Evolutionary conservation across 1,140 invertebrate genomes (phyloP), one percentile per base, ranked within the genome.

Genomic region (Zaprionus africanus): DNA sequence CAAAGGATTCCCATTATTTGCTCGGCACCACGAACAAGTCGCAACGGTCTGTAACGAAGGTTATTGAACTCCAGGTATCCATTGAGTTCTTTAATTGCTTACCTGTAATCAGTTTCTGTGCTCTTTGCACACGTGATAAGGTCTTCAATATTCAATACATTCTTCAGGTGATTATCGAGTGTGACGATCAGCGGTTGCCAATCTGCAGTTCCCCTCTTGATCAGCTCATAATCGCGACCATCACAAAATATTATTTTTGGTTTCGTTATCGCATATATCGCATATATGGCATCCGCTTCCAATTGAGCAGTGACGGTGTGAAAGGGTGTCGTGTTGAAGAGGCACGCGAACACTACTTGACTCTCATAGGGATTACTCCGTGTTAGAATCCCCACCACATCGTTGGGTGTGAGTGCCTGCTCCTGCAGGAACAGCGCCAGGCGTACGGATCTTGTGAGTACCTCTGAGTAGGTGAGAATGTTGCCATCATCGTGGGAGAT

Each of bases 1-100:
- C 82, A 93, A 1, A 93, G 64, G 51, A 94, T 91, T 2, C 81
- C 68, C n/a, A 81, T 77, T 12, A 78, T 82, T 51, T 85, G 77
- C 22, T 82, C 68, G 0, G n/a, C 43, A 3, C 79, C 82, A 1
- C 24, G 31, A n/a, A 66, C 36, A 1, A 83, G 54, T 53, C 43
- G 26, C 2, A 1, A 1, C 1, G 74, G 68, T 49, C 73, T 76
- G 15, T 0, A 65, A 43, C 13, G 22, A 22, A n/a, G 19, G 5
- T 43, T 38, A 38, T 1, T 17, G 11, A 28, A 46, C 12, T 28
- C 9, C 19, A 0, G 1, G 2, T 17, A 4, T 19, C 41, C 5
- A 6, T 19, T 5, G 2, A 24, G n/a, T 56, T 22, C 9, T 7
- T 0, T 1, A 51, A 3, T 11, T 22, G 63, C 51, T 51, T 19